Evolutionary conservation across 2,797 vertebrate species (phyloP).

Genomic region (Picus viridis): DNA sequence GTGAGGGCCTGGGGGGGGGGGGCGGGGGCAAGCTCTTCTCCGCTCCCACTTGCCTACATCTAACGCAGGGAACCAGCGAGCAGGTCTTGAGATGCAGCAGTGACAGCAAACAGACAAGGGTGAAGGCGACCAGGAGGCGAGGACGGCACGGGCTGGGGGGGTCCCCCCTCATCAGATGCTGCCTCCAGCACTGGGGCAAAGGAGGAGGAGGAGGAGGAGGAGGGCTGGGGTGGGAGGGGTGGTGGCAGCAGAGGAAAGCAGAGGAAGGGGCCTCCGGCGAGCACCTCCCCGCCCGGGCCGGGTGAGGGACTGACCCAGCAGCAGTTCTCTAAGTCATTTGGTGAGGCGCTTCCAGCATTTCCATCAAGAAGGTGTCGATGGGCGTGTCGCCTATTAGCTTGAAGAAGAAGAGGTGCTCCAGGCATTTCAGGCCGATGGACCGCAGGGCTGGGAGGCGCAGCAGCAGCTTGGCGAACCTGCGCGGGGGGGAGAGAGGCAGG

Average conservation of each 20-base stretch:
- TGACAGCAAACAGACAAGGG: conserved; percentile 9
- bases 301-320: conserved; percentile 39
- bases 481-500: fast-evolving
- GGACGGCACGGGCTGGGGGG: not conserved
- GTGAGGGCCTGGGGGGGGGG: not conserved
- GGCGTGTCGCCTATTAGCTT: conserved; percentile 99
- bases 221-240: not conserved
- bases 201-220: not conserved
- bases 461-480: conserved; percentile 96
- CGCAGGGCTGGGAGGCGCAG: conserved; percentile 95
- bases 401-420: conserved; percentile 99
- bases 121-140: not conserved
- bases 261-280: not conserved
- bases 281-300: not conserved
- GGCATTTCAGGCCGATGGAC: conserved; percentile 97
- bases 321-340: conserved; percentile 91
- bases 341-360: conserved; percentile 98
- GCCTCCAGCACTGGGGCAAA: conserved; percentile 43
- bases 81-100: conserved; percentile 38
- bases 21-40: not conserved
- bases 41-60: conserved; percentile 38
- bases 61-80: not conserved
- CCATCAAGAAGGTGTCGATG: conserved; percentile 99
- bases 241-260: conserved; percentile 6
- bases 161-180: conserved; percentile 3